Evolutionary conservation across 2,113 vertebrate species (phyloP), one percentile per base, ranked within the genome.

Genomic region (Epinephelus cyanopodus): DNA sequence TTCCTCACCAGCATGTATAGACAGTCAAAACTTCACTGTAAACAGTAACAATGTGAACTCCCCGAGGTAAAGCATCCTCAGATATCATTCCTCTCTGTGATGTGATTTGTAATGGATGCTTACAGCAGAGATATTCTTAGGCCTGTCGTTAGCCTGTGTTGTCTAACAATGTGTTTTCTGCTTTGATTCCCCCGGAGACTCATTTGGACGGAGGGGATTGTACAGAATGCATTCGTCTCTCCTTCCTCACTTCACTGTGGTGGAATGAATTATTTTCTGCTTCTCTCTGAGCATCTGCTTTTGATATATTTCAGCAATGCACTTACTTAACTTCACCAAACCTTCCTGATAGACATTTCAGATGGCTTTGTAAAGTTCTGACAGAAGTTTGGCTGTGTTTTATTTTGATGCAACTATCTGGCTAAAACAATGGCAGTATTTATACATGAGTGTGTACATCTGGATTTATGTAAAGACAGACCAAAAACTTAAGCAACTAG

Each of bases 141-240:
- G 21, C 53, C 60, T 60, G 58, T 75, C 13, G 25, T 72, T 83
- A 74, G 63, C 15, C 68, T 73, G 64, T 57, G n/a, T 21, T 45
- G 63, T 79, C 39, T 63, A 68, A 63, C 56, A 54, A 19, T 45
- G 56, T 68, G 54, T 56, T 53, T 75, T 63, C 67, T 60, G 66
- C 62, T 58, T 58, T 66, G 63, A 66, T 83, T 81, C 39, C 81
- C 77, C 80, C 3, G 21, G 80, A 81, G 87, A 66, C 72, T 83
- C 79, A 83, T 89, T 80, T 86, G 70, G 70, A 71, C 6, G 3
- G 53, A 48, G 47, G 17, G 45, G 45, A 73, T 64, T 50, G 4
- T 5, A 52, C 57, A 62, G n/a, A 29, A 60, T 63, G 65, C 53
- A 70, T 63, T 70, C 23, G 57, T 57, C 39, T 58, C 47, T 50